Evolutionary conservation across 1,140 invertebrate species (phyloP).

Genomic region (Caenorhabditis remanei): DNA sequence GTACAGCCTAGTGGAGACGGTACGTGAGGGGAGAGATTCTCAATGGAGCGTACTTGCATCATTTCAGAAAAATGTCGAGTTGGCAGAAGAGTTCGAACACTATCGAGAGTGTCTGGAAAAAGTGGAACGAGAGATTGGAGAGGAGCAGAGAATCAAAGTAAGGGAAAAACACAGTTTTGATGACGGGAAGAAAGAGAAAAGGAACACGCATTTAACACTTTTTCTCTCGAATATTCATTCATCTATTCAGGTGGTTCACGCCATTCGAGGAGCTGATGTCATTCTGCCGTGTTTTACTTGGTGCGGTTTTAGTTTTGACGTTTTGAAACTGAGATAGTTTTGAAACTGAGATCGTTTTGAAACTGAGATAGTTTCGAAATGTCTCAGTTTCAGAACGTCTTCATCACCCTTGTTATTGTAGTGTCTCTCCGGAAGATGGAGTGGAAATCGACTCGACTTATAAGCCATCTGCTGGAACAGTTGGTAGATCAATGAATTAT

Average conservation of each 20-base stretch:
- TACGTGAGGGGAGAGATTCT: background rate
- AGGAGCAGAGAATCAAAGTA: constrained; percentile 33
- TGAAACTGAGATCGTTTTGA: no score
- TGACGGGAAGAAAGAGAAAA: background rate
- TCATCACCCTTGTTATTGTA: background rate
- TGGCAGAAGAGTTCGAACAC: constrained; percentile 16
- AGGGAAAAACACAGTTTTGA: background rate
- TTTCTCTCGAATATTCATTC: background rate
- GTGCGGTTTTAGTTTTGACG: background rate
- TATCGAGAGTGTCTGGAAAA: constrained; percentile 32
- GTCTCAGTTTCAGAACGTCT: no score
- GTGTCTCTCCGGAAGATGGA: constrained; percentile 59
- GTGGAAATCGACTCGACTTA: constrained; percentile 59
- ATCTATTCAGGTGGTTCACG: constrained; percentile 43
- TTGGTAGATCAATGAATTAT: constrained; percentile 33
- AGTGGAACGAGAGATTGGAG: constrained; percentile 12
- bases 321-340: background rate
- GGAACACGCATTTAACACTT: background rate
- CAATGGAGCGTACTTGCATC: no score
- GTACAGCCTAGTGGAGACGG: background rate
- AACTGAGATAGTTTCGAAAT: background rate
- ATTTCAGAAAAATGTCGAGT: constrained; percentile 14
- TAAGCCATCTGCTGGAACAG: constrained; percentile 37
- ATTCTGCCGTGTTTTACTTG: constrained; percentile 57
- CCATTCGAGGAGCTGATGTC: constrained; percentile 55